A percentile compares a stretch with the other conserved stretches of the same genome.
Evolutionary conservation across 35 echinoderm and acorn worm genomes (phyloP).

Genomic region (Strongylocentrotus purpuratus): DNA sequence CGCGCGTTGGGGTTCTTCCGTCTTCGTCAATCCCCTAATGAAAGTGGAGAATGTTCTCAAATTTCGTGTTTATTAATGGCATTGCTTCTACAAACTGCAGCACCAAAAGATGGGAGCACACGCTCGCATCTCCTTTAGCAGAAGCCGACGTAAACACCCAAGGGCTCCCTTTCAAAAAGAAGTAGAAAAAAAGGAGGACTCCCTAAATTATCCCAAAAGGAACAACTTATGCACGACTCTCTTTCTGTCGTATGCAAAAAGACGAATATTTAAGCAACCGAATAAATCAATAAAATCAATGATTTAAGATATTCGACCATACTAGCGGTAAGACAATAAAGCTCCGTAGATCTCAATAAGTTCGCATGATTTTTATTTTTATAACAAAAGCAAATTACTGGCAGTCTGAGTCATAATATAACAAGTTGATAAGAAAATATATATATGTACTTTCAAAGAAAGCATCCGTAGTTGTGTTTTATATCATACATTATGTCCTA

Average conservation of each 20-base stretch:
- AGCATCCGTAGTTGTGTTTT: too few relatives aligned
- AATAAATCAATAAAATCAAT: neutral
- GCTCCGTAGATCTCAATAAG: too few relatives aligned
- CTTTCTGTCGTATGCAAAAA: neutral
- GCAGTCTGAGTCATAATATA: too few relatives aligned
- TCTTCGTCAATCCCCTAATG: neutral
- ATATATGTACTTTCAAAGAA: too few relatives aligned
- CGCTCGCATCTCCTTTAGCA: neutral
- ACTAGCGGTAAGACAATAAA: too few relatives aligned
- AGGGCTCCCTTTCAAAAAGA: neutral
- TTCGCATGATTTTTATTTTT: too few relatives aligned
- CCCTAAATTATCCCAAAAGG: neutral
- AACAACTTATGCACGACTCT: neutral
- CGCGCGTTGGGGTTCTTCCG: neutral
- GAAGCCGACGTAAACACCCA: neutral
- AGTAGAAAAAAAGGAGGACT: neutral
- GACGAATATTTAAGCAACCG: neutral
- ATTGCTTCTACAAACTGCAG: neutral
- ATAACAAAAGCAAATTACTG: too few relatives aligned
- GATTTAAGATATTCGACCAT: too few relatives aligned
- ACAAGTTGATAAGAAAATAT: too few relatives aligned
- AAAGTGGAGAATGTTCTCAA: constrained; percentile 11
- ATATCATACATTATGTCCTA: too few relatives aligned
- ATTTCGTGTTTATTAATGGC: constrained; percentile 12
- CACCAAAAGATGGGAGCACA: neutral